Conservation (phyloP, 2,797 vertebrate species). For the Bradypodion pumilum region DNA sequence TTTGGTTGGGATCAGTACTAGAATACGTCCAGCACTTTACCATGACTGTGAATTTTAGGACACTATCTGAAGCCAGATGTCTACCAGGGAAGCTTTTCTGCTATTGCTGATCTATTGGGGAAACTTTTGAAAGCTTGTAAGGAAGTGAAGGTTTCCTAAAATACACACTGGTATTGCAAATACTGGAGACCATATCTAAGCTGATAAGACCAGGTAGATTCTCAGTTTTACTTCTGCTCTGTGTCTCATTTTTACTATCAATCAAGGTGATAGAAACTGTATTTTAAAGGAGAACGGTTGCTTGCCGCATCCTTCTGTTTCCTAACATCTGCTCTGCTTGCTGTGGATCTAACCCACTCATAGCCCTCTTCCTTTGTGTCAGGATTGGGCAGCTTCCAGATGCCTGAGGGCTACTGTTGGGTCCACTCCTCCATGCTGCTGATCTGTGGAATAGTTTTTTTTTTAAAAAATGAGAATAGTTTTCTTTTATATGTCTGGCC, state of each 20-base stretch:
- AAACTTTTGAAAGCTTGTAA: background rate
- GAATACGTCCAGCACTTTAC: no score
- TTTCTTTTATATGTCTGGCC: no score
- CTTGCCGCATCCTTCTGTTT: background rate
- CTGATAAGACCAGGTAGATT: background rate
- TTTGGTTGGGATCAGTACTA: background rate
- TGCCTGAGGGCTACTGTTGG: no score
- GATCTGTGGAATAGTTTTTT: no score
- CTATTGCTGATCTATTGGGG: background rate
- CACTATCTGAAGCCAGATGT: background rate
- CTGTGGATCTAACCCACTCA: background rate
- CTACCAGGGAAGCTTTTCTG: background rate
- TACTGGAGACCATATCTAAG: background rate
- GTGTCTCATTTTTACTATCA: background rate
- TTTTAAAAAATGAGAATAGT: no score
- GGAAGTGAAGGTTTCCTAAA: background rate
- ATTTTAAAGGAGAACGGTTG: background rate
- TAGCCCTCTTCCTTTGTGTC: background rate
- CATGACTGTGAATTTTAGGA: background rate
- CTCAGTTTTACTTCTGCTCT: background rate
- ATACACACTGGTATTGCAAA: background rate
- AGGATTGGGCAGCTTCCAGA: no score
- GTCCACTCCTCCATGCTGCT: no score
- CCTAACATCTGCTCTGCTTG: no score
- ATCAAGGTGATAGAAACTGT: background rate